Evolutionary conservation across 2,113 vertebrate species (phyloP), one percentile per base, ranked within the genome.

Genomic region (Labeo catla): DNA sequence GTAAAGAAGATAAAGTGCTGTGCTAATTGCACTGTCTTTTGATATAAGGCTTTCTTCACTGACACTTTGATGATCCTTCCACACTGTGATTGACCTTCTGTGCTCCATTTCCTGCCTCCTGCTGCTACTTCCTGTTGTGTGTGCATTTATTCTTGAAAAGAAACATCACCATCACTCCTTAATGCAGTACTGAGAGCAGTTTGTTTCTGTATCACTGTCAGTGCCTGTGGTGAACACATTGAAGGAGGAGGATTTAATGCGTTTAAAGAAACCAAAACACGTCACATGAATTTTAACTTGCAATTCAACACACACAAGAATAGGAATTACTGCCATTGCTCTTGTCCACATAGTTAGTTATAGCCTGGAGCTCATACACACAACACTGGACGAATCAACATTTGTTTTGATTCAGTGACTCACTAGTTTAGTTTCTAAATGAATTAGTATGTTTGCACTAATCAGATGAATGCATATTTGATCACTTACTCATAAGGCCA

Each of bases 51-150:
- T 45, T 21, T 49, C 39, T 23, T 76, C 45, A 23, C 45, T n/a
- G 72, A 76, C 72, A 49, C 45, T 49, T 23, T 76, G 45, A 76
- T 49, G 72, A 15, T 76, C 12, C 21, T 76, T 76, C 73, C 45
- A 50, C 39, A 39, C 73, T 23, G 21, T 50, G 43, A 49, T 1
- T 50, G 45, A 49, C 43, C 45, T 74, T 23, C 72, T 47, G 45
- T 11, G 11, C 45, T 47, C 73, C 45, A 76, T 76, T 50, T 76
- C 73, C 45, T 76, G 73, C 2, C 73, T 15, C 73, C 73, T 23
- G 39, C 45, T 50, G 73, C 2, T 6, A 23, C 73, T 76, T 76
- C 72, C 45, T 76, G 72, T 49, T 49, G 72, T 28, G 45, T 49
- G 72, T 6, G 72, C 57, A 21, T 76, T 49, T 49, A 76, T 49